Evolutionary conservation across 2,113 vertebrate species (phyloP), one percentile per base, ranked within the genome.

Genomic region (Arenaria interpres): DNA sequence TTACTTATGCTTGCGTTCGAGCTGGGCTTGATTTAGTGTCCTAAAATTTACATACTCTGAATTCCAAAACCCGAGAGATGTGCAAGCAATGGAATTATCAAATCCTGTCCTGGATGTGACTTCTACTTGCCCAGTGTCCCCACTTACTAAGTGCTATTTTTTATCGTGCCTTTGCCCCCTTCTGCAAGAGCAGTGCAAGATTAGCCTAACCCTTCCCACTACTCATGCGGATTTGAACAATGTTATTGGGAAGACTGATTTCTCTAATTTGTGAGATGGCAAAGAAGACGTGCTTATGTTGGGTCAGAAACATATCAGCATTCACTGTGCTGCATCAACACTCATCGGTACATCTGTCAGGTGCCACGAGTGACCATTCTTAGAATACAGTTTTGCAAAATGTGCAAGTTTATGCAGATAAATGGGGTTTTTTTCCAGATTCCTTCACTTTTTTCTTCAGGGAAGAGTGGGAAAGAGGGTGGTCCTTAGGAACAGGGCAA

Each of bases 331-430:
- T 74, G 81, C 64, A 73, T 35, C 37, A 21, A 4, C 20, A 37
- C 8, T n/a, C 57, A 33, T 18, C 0, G 0, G 17, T 2, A 25
- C 22, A 17, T 6, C 23, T 19, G 5, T 10, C 32, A 59, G 48
- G 46, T 21, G 43, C 59, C 54, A 35, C 6, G 1, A 27, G 46
- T 39, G 43, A 28, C 45, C 24, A 2, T 37, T 60, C 11, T 14
- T 14, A 51, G 7, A 60, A 64, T 2, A 35, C 3, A n/a, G 14
- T 32, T 77, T 22, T 22, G 6, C 35, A 75, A 80, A 78, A 41
- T 4, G 6, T 16, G 64, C 14, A 12, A 56, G 7, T 33, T 83
- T 17, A 41, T 10, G 3, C 43, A 63, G 30, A 14, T 41, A 50
- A 27, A 2, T 22, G 9, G 1, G 4, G 27, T 7, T 11, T 6